Percentiles rank a stretch among this genome's conserved stretches.
These are phyloP conservation scores for Drosophila saltans DNA, from an alignment of 1,140 invertebrate genomes.

Conservation along the genomic window DNA sequence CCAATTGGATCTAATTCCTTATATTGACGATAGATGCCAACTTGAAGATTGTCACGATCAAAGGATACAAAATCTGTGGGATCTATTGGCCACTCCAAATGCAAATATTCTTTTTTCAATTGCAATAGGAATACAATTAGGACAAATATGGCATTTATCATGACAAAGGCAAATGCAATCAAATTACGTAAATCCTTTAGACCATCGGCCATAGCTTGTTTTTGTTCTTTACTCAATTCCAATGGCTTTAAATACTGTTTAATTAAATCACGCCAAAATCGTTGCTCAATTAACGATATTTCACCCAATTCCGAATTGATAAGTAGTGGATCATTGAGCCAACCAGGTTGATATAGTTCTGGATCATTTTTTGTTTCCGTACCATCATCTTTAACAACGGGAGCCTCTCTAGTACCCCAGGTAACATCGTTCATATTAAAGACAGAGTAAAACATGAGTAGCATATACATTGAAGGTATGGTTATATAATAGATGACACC, in stretches of 20 bases:
- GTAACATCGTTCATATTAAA: constrained; percentile 95
- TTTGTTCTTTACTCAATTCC: constrained; percentile 86
- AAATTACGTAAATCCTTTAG: constrained; percentile 89
- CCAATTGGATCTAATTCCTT: constrained; percentile 90
- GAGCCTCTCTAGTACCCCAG: constrained; percentile 94
- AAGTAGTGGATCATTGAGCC: constrained; percentile 89
- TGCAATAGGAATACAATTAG: constrained; percentile 91
- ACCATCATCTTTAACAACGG: constrained; percentile 56
- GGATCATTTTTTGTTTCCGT: constrained; percentile 23
- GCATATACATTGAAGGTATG: constrained; percentile 96
- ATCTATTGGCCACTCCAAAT: constrained; percentile 89
- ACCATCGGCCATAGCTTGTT: constrained; percentile 85
- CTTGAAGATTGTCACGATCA: constrained; percentile 81
- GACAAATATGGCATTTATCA: constrained; percentile 93
- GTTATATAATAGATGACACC: constrained; percentile 95
- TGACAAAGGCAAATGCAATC: constrained; percentile 91
- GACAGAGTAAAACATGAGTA: constrained; percentile 95
- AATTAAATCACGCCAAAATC: constrained; percentile 90
- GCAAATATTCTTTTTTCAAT: constrained; percentile 88
- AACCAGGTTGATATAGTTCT: constrained; percentile 84
- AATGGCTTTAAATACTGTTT: constrained; percentile 89
- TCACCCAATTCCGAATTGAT: constrained; percentile 86
- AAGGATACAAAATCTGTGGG: constrained; percentile 88
- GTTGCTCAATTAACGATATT: constrained; percentile 86
- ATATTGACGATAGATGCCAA: constrained; percentile 84